A percentile compares a stretch with the other conserved stretches of the same genome.
phyloP scores from a whole-genome alignment of 1,140 invertebrate genomes.

The Ganaspis sp. region DNA sequence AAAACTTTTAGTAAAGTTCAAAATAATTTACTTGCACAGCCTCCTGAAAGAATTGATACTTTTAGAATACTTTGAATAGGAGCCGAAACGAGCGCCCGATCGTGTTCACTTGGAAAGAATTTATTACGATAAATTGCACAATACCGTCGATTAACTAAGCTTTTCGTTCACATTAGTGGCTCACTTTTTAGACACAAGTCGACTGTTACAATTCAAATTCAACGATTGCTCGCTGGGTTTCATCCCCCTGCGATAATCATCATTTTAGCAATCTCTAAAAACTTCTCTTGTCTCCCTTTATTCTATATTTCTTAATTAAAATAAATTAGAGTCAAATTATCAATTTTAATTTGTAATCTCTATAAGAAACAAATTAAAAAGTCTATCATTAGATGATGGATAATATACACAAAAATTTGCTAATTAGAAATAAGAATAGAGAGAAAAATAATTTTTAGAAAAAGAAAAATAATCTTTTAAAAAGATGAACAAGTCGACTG shows the following conservation, averaged over 20 bases:
- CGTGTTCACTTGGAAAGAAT: constrained; percentile 56
- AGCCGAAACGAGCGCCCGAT: constrained; percentile 46
- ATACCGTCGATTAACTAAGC: constrained; percentile 61
- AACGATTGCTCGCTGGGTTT: not conserved
- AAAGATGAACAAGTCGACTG: not conserved
- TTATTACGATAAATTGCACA: constrained; percentile 69
- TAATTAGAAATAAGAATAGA: too few species aligned
- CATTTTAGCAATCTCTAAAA: not conserved
- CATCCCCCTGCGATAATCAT: not conserved
- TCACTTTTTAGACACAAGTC: constrained; percentile 45
- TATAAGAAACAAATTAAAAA: too few species aligned
- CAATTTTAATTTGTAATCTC: too few species aligned
- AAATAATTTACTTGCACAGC: constrained; percentile 17
- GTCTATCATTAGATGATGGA: too few species aligned
- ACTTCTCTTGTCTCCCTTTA: not conserved
- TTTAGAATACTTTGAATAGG: constrained; percentile 17
- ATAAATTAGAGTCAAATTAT: too few species aligned
- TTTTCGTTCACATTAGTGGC: constrained; percentile 48
- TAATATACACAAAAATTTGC: too few species aligned
- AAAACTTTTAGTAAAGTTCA: constrained; percentile 5
- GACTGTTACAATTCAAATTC: not conserved
- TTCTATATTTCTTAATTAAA: not conserved
- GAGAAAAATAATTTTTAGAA: not conserved
- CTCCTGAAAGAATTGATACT: constrained; percentile 8
- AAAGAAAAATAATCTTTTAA: not conserved